Percentiles rank a stretch among this genome's conserved stretches.
phyloP scores from a whole-genome alignment of 2,113 vertebrate species.

The Acanthisitta chloris region DNA sequence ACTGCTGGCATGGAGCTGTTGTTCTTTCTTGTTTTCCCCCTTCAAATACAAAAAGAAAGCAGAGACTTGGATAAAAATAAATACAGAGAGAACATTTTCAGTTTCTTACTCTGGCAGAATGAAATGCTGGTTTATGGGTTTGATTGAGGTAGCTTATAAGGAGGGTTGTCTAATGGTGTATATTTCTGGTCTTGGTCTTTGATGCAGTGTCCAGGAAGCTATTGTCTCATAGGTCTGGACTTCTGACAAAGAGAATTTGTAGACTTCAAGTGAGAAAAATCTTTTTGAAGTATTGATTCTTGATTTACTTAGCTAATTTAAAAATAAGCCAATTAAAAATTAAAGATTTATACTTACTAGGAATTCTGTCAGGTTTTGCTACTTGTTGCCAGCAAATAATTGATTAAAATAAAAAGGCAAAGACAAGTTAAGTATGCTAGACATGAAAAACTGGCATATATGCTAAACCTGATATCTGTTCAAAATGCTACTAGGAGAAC shows the following conservation, averaged over 20 bases:
- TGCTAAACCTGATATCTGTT: not conserved
- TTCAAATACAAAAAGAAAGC: not conserved
- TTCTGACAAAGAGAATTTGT: not conserved
- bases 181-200: not conserved
- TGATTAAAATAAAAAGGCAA: not conserved
- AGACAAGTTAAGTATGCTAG: not conserved
- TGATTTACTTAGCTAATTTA: not conserved
- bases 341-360: not conserved
- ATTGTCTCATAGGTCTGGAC: not conserved
- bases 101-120: not conserved
- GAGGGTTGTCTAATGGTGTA: not conserved
- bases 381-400: not conserved
- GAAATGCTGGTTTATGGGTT: not conserved
- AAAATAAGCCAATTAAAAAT: not conserved
- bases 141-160: not conserved
- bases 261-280: not conserved
- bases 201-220: not conserved
- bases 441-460: not conserved
- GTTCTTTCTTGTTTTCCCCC: not conserved
- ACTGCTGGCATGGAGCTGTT: not conserved
- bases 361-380: not conserved
- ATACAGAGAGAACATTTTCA: not conserved
- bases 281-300: not conserved
- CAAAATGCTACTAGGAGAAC: not conserved
- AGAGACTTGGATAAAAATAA: not conserved